A percentile compares a stretch with the other conserved stretches of the same genome.
Conservation (phyloP, 2,113 vertebrate species). For the Neolamprologus fasciatus region DNA sequence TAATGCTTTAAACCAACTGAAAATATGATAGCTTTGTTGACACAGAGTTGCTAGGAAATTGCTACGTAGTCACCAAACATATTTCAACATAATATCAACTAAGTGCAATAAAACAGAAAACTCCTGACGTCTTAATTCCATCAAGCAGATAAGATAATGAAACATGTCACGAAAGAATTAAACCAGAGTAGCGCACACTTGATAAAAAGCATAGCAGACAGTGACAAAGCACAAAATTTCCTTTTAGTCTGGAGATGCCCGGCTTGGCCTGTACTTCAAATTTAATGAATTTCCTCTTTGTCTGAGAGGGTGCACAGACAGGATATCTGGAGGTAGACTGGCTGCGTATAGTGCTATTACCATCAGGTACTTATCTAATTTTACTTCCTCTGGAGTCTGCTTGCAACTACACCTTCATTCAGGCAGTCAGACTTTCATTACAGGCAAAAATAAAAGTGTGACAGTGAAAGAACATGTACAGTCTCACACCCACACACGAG, state of each 20-base stretch:
- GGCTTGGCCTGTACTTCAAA: conserved; percentile 18
- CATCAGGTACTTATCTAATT: neutral
- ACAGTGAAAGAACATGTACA: neutral
- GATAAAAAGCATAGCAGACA: conserved; percentile 12
- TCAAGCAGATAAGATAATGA: neutral
- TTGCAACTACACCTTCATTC: neutral
- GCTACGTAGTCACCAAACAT: neutral
- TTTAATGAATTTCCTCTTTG: conserved; percentile 11
- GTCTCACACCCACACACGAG: neutral
- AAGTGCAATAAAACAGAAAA: neutral
- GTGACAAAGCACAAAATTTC: conserved; percentile 42
- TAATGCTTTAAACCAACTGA: neutral
- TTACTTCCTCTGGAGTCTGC: neutral
- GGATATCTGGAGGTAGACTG: neutral
- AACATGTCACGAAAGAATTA: neutral
- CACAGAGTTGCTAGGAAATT: neutral
- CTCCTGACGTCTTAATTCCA: neutral
- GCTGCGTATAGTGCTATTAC: neutral
- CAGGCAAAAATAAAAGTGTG: neutral
- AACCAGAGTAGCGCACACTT: neutral
- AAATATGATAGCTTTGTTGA: neutral
- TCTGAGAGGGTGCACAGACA: neutral
- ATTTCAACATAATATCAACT: neutral
- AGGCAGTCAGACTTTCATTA: neutral
- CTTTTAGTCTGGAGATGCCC: neutral